Evolutionary conservation across 2,113 vertebrate genomes (phyloP).

Genomic region (Falcunculus frontatus): DNA sequence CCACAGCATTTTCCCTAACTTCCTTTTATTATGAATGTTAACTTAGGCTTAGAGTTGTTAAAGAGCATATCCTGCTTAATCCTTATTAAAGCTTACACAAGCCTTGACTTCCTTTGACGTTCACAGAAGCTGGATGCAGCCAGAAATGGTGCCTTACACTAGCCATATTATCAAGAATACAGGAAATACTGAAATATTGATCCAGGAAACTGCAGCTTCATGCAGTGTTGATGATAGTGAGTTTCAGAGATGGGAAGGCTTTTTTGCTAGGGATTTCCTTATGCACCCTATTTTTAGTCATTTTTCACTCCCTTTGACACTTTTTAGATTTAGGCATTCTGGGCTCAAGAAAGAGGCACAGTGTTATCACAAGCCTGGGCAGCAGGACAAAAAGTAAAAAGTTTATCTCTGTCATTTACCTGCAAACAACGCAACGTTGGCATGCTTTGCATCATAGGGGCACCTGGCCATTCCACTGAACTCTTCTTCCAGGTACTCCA

Average conservation of each 20-base stretch:
- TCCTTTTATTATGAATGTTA: neutral
- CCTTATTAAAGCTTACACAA: neutral
- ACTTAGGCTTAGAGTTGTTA: neutral
- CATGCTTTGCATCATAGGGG: constrained; percentile 96
- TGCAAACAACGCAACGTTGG: constrained; percentile 93
- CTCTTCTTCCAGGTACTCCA: constrained; percentile 91
- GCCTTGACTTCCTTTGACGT: neutral
- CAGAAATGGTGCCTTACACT: neutral
- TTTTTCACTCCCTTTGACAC: neutral
- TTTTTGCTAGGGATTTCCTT: neutral
- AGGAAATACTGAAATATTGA: neutral
- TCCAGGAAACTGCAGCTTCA: neutral
- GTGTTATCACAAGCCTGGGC: neutral
- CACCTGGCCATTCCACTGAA: constrained; percentile 98
- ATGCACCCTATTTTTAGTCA: neutral
- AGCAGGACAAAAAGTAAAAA: neutral
- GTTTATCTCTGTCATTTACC: constrained; percentile 66
- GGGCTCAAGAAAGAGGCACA: neutral
- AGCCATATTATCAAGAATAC: neutral
- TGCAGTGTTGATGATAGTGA: neutral
- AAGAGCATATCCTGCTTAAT: neutral
- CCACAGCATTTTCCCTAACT: neutral
- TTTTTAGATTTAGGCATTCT: neutral
- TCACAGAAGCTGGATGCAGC: neutral
- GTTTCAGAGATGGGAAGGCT: neutral